A percentile compares a stretch with the other conserved stretches of the same genome.
phyloP scores from a whole-genome alignment of 2,797 vertebrate species.

The Melanotaenia maccullochi region DNA sequence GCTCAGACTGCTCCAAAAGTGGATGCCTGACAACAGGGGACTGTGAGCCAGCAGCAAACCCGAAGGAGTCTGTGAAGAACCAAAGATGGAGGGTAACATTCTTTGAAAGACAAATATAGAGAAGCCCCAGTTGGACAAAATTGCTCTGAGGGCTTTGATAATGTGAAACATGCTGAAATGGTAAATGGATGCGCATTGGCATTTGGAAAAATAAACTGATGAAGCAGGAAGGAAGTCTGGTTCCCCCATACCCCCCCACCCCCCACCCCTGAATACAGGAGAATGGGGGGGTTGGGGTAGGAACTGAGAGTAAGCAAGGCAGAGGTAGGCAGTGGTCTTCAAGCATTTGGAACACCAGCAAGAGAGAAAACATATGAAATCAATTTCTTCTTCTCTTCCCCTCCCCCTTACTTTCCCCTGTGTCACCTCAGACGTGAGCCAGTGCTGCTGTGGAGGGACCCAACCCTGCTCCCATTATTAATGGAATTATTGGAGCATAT shows the following conservation, averaged over 20 bases:
- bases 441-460: conserved; percentile 73
- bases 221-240: background rate
- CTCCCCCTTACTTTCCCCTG: conserved; percentile 55
- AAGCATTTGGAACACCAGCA: conserved; percentile 50
- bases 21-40: conserved; percentile 92
- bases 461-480: conserved; percentile 77
- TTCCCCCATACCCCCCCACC: conserved; percentile 76
- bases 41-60: conserved; percentile 94
- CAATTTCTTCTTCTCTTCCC: conserved; percentile 72
- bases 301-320: conserved; percentile 10
- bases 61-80: conserved; percentile 86
- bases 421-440: conserved; percentile 81
- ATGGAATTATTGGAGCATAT: conserved; percentile 84
- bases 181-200: conserved; percentile 68
- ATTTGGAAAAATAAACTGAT: conserved; percentile 74
- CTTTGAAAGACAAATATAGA: conserved; percentile 24
- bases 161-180: conserved; percentile 64
- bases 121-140: conserved; percentile 18
- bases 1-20: conserved; percentile 97
- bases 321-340: conserved; percentile 30
- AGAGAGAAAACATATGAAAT: conserved; percentile 81
- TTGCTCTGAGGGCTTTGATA: conserved; percentile 42
- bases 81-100: conserved; percentile 13
- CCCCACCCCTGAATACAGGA: conserved; percentile 77
- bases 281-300: conserved; percentile 31